Conservation (phyloP, 2,113 vertebrate genomes). For the Pituophis catenifer region DNA sequence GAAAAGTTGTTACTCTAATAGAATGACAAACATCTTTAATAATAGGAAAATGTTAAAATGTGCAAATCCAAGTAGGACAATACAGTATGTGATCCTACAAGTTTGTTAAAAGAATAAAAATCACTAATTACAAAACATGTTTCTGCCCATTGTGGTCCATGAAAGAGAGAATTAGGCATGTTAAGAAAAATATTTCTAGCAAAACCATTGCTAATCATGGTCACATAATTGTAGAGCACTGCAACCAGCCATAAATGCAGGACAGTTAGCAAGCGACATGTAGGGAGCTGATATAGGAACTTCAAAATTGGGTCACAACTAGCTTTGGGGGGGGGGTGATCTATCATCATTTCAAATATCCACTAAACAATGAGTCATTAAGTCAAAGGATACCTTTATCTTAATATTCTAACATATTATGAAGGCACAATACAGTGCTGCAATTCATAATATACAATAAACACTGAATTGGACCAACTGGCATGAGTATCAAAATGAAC, state of each 20-base stretch:
- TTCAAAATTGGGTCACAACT: background rate
- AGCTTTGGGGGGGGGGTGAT: background rate
- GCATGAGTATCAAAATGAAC: background rate
- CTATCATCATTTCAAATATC: background rate
- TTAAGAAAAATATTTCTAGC: background rate
- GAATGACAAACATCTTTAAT: background rate
- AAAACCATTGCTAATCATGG: background rate
- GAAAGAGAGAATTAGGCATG: background rate
- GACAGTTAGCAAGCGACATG: background rate
- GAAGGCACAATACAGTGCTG: background rate
- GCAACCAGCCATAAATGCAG: background rate
- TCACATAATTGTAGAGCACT: background rate
- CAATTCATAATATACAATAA: background rate
- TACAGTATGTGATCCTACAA: background rate
- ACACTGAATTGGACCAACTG: background rate
- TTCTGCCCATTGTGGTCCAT: background rate
- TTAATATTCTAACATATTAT: background rate
- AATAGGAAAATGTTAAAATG: background rate
- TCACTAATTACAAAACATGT: background rate
- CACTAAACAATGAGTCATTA: background rate
- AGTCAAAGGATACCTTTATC: background rate
- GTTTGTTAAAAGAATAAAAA: background rate
- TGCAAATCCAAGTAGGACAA: background rate
- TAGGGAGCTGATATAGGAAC: background rate
- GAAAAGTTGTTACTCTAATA: background rate